Base-by-base conservation (phyloP, 2,888 invertebrate genomes). In the Isotomurus palustris region DNA sequence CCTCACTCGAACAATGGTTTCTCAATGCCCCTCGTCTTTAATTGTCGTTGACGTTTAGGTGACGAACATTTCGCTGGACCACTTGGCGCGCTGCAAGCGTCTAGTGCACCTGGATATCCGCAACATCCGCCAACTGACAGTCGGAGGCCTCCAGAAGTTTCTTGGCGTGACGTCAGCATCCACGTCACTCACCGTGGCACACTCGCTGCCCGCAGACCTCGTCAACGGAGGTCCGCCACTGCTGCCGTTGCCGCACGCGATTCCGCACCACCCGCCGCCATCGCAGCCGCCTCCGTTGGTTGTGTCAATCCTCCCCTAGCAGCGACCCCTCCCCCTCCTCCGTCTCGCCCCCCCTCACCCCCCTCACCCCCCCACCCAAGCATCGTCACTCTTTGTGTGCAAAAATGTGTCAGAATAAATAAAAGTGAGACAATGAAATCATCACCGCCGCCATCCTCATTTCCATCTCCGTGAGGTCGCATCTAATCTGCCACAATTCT, bases 21-120 rank as follows among this genome's bases (percentile, higher is more conserved):
- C n/a, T n/a, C n/a, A n/a, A n/a, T n/a, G n/a, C n/a, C n/a, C n/a
- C n/a, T n/a, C n/a, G n/a, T n/a, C n/a, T n/a, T n/a, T n/a, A n/a
- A n/a, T n/a, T n/a, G n/a, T n/a, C n/a, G n/a, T n/a, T n/a, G n/a
- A n/a, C n/a, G n/a, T n/a, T n/a, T 83, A n/a, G n/a, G n/a, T 91
- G 38, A 89, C 91, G 0, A 91, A 91, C 75, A 80, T 82, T 14
- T 86, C 88, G 67, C 79, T 92, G 60, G 91, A 91, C 73, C 88
- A 91, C 73, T 60, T 75, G 49, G 64, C 68, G 48, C 63, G 72
- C 4, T 74, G 73, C 54, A 53, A 71, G 5, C 71, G 70, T 52
- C 67, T 75, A 28, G 61, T 62, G 25, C 65, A 58, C 35, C 79
- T 91, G 61, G 80, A 70, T 41, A 67, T 70, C 22, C 61, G 66